Evolutionary conservation across 2,113 vertebrate species (phyloP).

Genomic region (Ictalurus furcatus): DNA sequence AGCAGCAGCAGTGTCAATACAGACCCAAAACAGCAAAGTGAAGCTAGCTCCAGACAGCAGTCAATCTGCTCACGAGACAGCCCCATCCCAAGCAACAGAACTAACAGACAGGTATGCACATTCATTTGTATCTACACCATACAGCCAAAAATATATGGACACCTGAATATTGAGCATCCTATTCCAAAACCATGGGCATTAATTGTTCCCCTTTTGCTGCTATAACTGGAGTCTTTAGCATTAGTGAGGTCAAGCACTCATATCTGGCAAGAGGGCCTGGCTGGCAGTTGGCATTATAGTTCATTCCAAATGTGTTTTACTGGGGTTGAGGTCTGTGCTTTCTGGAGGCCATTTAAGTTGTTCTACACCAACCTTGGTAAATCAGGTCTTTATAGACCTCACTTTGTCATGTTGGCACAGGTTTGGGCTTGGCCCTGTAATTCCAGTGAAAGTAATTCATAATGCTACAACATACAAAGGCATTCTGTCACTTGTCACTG

Average conservation of each 20-base stretch:
- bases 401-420: background rate
- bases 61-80: constrained; percentile 79
- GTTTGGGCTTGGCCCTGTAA: too few relatives aligned
- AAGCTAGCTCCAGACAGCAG: constrained; percentile 76
- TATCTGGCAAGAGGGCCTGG: background rate
- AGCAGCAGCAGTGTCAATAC: constrained; percentile 82
- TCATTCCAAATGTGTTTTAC: background rate
- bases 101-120: constrained; percentile 65
- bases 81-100: constrained; percentile 77
- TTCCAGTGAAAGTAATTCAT: too few relatives aligned
- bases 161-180: background rate
- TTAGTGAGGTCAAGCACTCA: background rate
- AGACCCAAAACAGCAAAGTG: constrained; percentile 63
- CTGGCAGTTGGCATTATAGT: background rate
- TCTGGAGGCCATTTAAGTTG: background rate
- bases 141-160: background rate
- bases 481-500: too few relatives aligned
- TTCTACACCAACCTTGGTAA: background rate
- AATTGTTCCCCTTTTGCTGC: background rate
- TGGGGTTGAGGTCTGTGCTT: background rate
- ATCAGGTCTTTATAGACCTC: background rate
- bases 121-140: background rate
- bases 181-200: background rate
- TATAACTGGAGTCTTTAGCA: background rate
- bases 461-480: too few relatives aligned